Conservation (phyloP, 2,113 vertebrate genomes). For the Amphilophus citrinellus region DNA sequence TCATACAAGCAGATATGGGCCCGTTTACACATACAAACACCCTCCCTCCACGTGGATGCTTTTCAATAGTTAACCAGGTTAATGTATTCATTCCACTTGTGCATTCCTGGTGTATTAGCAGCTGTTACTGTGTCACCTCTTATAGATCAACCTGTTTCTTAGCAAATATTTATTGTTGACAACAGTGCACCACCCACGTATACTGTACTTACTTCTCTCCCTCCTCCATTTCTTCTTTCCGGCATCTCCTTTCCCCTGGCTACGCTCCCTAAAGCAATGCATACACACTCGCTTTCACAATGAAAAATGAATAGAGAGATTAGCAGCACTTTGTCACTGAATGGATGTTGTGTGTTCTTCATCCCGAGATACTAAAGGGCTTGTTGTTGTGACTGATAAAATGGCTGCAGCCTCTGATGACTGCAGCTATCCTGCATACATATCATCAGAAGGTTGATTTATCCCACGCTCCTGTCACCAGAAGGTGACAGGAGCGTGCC, state of each 20-base stretch:
- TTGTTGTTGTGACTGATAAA: constrained; percentile 64
- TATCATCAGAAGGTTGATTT: constrained; percentile 40
- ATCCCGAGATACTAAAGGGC: constrained; percentile 36
- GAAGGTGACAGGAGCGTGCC: neutral
- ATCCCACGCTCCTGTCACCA: neutral
- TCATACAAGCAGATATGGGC: neutral
- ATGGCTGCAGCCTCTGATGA: constrained; percentile 43
- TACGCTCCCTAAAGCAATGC: constrained; percentile 30
- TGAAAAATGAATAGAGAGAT: constrained; percentile 70
- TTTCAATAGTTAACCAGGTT: constrained; percentile 51
- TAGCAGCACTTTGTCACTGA: constrained; percentile 61
- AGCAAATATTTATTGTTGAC: constrained; percentile 23
- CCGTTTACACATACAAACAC: constrained; percentile 13
- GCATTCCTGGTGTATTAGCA: constrained; percentile 19
- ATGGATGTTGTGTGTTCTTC: constrained; percentile 34
- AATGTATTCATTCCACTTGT: constrained; percentile 52
- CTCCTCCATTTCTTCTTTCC: neutral
- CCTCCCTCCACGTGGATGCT: constrained; percentile 31
- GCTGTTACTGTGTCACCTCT: constrained; percentile 37
- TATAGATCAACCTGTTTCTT: constrained; percentile 44
- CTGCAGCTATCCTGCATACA: constrained; percentile 38
- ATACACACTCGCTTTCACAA: constrained; percentile 18
- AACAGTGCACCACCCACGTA: constrained; percentile 9
- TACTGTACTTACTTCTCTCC: neutral
- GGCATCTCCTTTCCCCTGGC: constrained; percentile 33